Evolutionary conservation across 2,888 invertebrate genomes (phyloP).

Genomic region (Drosophila neutralis): DNA sequence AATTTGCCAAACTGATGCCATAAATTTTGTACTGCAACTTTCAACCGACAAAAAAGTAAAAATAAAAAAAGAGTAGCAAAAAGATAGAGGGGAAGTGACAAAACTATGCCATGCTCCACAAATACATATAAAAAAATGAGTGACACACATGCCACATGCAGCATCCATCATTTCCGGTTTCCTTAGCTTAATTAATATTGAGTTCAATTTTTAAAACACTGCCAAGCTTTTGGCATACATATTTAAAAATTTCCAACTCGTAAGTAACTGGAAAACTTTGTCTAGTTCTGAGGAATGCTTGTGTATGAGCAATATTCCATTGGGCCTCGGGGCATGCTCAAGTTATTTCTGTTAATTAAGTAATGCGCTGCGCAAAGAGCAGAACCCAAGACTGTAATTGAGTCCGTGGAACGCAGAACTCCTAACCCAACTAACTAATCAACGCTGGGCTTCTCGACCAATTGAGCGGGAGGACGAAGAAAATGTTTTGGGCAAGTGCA

Average conservation of each 20-base stretch:
- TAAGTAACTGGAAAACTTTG: constrained; percentile 26
- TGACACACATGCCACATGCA: constrained; percentile 17
- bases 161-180: constrained; percentile 28
- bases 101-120: constrained; percentile 29
- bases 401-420: constrained; percentile 14
- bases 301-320: constrained; percentile 43
- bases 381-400: constrained; percentile 31
- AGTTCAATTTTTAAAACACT: constrained; percentile 47
- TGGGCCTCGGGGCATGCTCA: constrained; percentile 17
- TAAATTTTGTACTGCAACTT: constrained; percentile 59
- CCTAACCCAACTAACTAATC: constrained; percentile 50
- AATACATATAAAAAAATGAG: constrained; percentile 27
- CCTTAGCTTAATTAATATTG: constrained; percentile 66
- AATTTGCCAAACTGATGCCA: constrained; percentile 68
- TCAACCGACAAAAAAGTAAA: constrained; percentile 13
- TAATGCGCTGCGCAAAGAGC: constrained; percentile 28
- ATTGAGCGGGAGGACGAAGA: constrained; percentile 6
- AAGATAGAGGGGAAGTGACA: not conserved
- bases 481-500: constrained; percentile 55
- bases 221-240: constrained; percentile 1
- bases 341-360: constrained; percentile 56
- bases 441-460: constrained; percentile 33
- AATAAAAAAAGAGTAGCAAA: not conserved
- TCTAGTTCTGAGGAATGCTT: constrained; percentile 31
- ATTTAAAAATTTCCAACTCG: constrained; percentile 19